Conservation (phyloP, 2,888 invertebrate genomes). For the Caenorhabditis sinica region DNA sequence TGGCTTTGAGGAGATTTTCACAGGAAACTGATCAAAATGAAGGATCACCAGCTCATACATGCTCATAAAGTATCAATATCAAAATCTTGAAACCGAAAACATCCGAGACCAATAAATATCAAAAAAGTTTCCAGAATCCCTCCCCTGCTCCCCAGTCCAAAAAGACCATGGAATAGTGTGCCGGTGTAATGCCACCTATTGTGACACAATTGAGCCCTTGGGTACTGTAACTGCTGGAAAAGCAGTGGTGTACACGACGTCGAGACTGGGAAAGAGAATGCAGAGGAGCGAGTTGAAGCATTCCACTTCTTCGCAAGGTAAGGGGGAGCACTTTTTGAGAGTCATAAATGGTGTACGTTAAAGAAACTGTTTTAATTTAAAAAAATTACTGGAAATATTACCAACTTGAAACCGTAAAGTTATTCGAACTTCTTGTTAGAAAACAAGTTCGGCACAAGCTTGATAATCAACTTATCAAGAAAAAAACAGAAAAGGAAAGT, state of each 20-base stretch:
- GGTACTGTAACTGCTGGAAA: conserved; percentile 55
- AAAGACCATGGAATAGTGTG: conserved; percentile 72
- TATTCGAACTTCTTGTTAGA: no score
- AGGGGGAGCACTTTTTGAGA: not conserved
- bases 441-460: no score
- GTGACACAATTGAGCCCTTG: conserved; percentile 73
- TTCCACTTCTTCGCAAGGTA: conserved; percentile 25
- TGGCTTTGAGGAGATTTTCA: no score
- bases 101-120: not conserved
- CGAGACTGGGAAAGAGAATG: conserved; percentile 71
- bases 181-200: conserved; percentile 77
- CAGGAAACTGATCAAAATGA: no score
- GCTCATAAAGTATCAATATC: no score
- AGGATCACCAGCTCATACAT: no score
- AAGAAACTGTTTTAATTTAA: no score
- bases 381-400: no score
- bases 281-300: conserved; percentile 57
- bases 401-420: no score
- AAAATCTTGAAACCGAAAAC: not conserved
- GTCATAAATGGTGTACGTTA: no score
- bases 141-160: conserved; percentile 43
- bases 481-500: no score
- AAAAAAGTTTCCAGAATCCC: conserved; percentile 20
- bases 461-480: no score
- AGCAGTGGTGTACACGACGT: conserved; percentile 69